Base-by-base conservation (phyloP, 2,888 invertebrate species). In the Candidula unifasciata region DNA sequence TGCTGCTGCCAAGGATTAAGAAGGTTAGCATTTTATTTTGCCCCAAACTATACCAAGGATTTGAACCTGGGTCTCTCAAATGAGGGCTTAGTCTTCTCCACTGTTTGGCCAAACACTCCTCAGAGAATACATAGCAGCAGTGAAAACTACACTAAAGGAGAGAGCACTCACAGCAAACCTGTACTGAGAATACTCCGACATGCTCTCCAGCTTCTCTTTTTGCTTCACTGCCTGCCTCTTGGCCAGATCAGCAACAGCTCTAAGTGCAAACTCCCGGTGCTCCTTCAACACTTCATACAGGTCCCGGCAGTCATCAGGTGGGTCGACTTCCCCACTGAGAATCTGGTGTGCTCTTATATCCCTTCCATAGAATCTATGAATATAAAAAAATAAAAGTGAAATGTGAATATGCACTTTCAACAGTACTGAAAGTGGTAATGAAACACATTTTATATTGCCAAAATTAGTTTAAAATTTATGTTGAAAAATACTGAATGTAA, bases 281-380 rank as follows among this genome's bases (percentile, higher is more conserved):
- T 88, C 88, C 21, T 90, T 89, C 54, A 93, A 84, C 16, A 92
- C 91, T 24, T 91, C 89, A 84, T 92, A 93, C 44, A 93, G 87
- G 57, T 88, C 90, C 0, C 80, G 86, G 85, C 92, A 92, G 44
- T 87, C 91, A n/a, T 69, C 86, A 0, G 93, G 92, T 0, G 87
- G 88, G 3, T 87, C 87, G 10, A 92, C 90, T 30, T 90, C 88
- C 3, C 93, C 93, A 57, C 86, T 85, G 27, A 93, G 86, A 27
- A 93, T 92, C 87, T 91, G 89, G 85, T 82, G 84, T 0, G 92
- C 92, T 69, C 93, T 86, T 21, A 93, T 90, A 16, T 90, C 90
- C 52, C 86, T 85, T 0, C 89, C 90, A 89, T 93, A 93, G 86
- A 93, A 93, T 84, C 93, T 93, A 76, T n/a, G 69, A 82, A 82